Percentiles rank a stretch among this genome's conserved stretches.
Evolutionary conservation across 2,797 vertebrate genomes (phyloP).

Genomic region (Fratercula arctica): DNA sequence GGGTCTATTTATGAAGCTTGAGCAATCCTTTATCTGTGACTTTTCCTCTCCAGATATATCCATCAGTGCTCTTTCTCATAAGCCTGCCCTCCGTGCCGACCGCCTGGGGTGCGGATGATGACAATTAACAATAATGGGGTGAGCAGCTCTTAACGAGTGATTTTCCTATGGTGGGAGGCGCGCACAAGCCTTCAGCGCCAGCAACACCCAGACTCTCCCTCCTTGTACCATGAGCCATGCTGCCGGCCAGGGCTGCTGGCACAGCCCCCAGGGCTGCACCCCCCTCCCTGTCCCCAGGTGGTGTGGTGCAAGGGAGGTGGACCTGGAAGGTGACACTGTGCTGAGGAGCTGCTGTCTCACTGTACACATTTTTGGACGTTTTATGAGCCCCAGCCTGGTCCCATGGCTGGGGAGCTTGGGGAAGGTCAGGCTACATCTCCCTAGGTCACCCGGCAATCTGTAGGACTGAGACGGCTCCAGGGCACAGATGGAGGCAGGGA

Average conservation of each 20-base stretch:
- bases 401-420: neutral
- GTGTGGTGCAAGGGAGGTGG: neutral
- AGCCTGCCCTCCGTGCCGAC: rapidly evolving
- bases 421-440: neutral
- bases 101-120: rapidly evolving
- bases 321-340: neutral
- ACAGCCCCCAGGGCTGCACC: neutral
- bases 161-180: neutral
- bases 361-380: rapidly evolving
- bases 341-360: neutral
- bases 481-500: neutral
- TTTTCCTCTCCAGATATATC: slow-evolving; percentile 30
- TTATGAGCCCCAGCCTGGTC: neutral
- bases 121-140: rapidly evolving
- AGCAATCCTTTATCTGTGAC: slow-evolving; percentile 22
- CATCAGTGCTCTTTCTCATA: neutral
- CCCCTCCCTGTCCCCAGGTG: neutral
- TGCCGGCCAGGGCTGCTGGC: neutral
- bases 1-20: slow-evolving; percentile 47
- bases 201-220: neutral
- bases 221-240: rapidly evolving
- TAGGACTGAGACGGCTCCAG: neutral
- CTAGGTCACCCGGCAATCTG: neutral
- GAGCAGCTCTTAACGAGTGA: neutral
- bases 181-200: rapidly evolving